Percentiles rank a stretch among this genome's conserved stretches.
These are phyloP conservation scores for Garra rufa DNA, from an alignment of 2,113 vertebrate genomes.

Conservation along the genomic window DNA sequence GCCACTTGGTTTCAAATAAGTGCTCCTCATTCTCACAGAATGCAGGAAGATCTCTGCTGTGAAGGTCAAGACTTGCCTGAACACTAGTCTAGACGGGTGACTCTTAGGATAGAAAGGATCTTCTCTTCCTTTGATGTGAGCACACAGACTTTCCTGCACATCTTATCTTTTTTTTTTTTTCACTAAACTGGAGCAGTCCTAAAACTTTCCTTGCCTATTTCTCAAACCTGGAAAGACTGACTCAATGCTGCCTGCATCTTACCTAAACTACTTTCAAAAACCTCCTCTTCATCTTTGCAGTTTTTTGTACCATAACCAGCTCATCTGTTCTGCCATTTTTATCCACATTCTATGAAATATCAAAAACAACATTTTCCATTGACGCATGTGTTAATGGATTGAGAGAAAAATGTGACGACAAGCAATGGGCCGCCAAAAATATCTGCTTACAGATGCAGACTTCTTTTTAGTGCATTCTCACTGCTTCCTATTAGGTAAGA, in stretches of 20 bases:
- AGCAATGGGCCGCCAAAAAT: background rate
- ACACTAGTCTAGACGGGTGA: background rate
- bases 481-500: background rate
- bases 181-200: background rate
- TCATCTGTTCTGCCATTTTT: background rate
- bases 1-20: background rate
- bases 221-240: background rate
- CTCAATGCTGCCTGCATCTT: background rate
- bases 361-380: background rate
- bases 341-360: background rate
- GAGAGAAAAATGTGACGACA: background rate
- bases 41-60: background rate
- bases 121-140: constrained; percentile 14
- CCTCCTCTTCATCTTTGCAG: background rate
- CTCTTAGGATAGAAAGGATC: constrained; percentile 19
- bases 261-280: background rate
- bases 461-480: too few species aligned
- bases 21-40: background rate
- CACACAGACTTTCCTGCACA: background rate
- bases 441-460: background rate
- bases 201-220: constrained; percentile 19
- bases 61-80: constrained; percentile 8
- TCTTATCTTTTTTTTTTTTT: background rate
- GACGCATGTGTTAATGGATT: background rate
- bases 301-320: background rate